phyloP scores from a whole-genome alignment of 2,888 invertebrate species.

The Acleris literana region DNA sequence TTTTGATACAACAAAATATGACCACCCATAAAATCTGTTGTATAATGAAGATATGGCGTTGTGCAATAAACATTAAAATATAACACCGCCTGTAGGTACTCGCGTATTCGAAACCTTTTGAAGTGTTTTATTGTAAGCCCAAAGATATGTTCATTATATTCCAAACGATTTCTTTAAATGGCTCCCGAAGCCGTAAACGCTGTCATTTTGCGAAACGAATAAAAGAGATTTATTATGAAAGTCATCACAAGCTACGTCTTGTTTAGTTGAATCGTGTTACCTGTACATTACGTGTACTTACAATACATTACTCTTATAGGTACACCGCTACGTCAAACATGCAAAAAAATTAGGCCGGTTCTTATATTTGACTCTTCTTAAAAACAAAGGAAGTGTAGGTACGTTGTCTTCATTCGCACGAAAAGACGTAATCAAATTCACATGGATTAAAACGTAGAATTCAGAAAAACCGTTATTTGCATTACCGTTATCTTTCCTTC shows the following conservation, averaged over 20 bases:
- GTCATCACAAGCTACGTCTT: conserved; percentile 57
- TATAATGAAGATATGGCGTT: conserved; percentile 23
- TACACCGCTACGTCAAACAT: too few species aligned
- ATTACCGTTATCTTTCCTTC: too few species aligned
- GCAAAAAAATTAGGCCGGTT: too few species aligned
- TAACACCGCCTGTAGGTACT: conserved; percentile 22
- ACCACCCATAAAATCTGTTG: conserved; percentile 26
- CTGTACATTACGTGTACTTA: not conserved
- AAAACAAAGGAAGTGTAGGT: too few species aligned
- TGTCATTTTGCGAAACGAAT: conserved; percentile 61
- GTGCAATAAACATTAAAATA: conserved; percentile 31
- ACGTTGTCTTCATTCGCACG: too few species aligned
- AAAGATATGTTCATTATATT: conserved; percentile 53
- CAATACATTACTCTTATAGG: not conserved
- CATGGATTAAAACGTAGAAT: too few species aligned
- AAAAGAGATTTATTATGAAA: conserved; percentile 69
- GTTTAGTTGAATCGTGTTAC: conserved; percentile 35
- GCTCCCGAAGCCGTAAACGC: conserved; percentile 64
- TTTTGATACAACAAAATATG: conserved; percentile 14
- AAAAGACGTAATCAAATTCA: too few species aligned
- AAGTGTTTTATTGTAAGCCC: conserved; percentile 49
- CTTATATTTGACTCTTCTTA: too few species aligned
- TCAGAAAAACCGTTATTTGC: too few species aligned
- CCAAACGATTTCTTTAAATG: conserved; percentile 60
- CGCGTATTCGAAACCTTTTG: conserved; percentile 37